These are phyloP conservation scores for Brachionus paranguensis DNA, from an alignment of 1,140 invertebrate genomes.

Conservation along the genomic window DNA sequence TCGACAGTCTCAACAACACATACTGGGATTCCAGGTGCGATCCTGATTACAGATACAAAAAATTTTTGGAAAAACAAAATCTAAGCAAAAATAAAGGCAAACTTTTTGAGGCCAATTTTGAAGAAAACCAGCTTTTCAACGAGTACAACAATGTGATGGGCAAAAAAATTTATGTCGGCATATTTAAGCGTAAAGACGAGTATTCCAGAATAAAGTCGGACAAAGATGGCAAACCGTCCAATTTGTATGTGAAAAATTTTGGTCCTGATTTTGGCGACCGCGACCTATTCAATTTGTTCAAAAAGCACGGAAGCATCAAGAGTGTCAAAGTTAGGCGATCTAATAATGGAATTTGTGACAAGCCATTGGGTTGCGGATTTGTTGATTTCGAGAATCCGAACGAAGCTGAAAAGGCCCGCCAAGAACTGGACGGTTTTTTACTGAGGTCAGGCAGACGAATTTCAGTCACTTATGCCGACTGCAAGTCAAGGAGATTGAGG, in stretches of 20 bases:
- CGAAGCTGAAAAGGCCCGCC: slow-evolving; percentile 21
- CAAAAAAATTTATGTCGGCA: slow-evolving; percentile 37
- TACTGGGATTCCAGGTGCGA: slow-evolving; percentile 29
- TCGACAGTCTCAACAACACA: slow-evolving; percentile 16
- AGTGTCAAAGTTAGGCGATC: slow-evolving; percentile 27
- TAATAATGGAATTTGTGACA: slow-evolving; percentile 1
- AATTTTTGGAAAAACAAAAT: not conserved
- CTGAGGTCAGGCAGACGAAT: not conserved
- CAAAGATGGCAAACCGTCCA: slow-evolving; percentile 30
- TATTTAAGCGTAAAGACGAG: slow-evolving; percentile 33
- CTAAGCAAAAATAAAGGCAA: not conserved
- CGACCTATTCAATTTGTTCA: slow-evolving; percentile 31
- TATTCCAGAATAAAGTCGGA: slow-evolving; percentile 16
- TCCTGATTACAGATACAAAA: slow-evolving; percentile 32
- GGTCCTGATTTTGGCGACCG: slow-evolving; percentile 26
- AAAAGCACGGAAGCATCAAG: slow-evolving; percentile 21
- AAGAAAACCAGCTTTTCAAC: not conserved
- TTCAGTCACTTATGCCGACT: slow-evolving; percentile 33
- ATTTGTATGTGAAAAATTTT: slow-evolving; percentile 40
- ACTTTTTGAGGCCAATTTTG: not conserved
- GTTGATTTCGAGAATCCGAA: slow-evolving; percentile 37
- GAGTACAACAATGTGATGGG: not conserved
- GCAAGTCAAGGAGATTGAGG: slow-evolving; percentile 2
- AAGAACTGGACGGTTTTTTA: not conserved
- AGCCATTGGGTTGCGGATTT: slow-evolving; percentile 32